A percentile compares a stretch with the other conserved stretches of the same genome.
phyloP scores from a whole-genome alignment of 2,888 invertebrate species.

The Pogonocherus hispidulus region DNA sequence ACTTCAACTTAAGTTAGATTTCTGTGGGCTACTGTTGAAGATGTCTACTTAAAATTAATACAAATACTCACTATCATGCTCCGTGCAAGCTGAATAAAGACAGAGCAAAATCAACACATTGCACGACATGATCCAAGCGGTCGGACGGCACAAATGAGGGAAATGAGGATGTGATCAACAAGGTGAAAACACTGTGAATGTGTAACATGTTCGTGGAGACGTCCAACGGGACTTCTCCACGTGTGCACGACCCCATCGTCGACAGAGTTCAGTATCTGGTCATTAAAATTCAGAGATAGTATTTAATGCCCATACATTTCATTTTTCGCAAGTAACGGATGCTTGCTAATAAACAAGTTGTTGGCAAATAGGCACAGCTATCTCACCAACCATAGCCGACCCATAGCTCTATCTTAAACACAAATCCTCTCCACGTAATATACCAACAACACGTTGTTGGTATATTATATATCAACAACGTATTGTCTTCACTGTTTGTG shows the following conservation, averaged over 20 bases:
- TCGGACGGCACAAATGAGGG: constrained; percentile 45
- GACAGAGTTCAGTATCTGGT: constrained; percentile 46
- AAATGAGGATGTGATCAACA: constrained; percentile 43
- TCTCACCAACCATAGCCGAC: no score
- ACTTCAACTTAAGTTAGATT: constrained; percentile 3
- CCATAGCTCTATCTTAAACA: no score
- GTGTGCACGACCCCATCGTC: constrained; percentile 41
- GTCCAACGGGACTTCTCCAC: constrained; percentile 22
- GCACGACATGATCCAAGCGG: constrained; percentile 64
- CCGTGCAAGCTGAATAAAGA: constrained; percentile 87
- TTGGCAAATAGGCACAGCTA: no score
- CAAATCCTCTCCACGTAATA: no score
- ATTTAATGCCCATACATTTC: no score
- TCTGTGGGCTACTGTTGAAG: constrained; percentile 26
- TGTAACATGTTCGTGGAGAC: constrained; percentile 50
- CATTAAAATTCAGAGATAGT: constrained; percentile 36
- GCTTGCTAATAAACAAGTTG: no score
- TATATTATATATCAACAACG: no score
- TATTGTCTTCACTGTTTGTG: no score
- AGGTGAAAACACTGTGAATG: constrained; percentile 42
- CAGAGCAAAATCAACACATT: constrained; percentile 75
- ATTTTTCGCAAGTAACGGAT: not conserved
- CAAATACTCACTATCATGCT: constrained; percentile 90
- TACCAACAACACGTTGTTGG: no score
- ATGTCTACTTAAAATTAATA: constrained; percentile 35